phyloP scores from a whole-genome alignment of 2,113 vertebrate genomes.

The Bubo blakistoni region DNA sequence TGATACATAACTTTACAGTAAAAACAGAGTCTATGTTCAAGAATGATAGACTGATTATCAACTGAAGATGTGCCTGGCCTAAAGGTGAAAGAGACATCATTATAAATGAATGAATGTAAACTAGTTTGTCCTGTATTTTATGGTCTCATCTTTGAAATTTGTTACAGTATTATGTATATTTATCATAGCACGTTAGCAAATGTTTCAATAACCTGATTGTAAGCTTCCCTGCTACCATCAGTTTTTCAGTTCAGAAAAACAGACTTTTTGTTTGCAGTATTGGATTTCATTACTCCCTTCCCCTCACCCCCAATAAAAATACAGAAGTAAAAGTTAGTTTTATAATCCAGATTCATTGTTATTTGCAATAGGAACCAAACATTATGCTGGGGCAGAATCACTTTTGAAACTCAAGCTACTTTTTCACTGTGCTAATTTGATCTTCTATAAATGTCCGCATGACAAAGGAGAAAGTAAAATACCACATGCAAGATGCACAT shows the following conservation, averaged over 20 bases:
- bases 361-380: constrained; percentile 3
- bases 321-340: background rate
- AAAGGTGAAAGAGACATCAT: background rate
- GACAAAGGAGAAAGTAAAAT: constrained; percentile 41
- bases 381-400: constrained; percentile 1
- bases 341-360: background rate
- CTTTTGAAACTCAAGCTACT: background rate
- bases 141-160: background rate
- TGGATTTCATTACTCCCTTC: background rate
- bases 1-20: background rate
- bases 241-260: constrained; percentile 7
- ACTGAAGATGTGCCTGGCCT: background rate
- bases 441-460: constrained; percentile 44
- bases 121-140: background rate
- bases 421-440: constrained; percentile 39
- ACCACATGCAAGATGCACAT: background rate
- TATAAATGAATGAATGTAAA: background rate
- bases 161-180: background rate
- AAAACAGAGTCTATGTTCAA: background rate
- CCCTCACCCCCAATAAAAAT: background rate
- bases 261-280: background rate
- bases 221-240: background rate
- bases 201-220: background rate
- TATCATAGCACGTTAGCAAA: background rate
- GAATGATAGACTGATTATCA: background rate